Evolutionary conservation across 2,113 vertebrate genomes (phyloP), one percentile per base, ranked within the genome.

Genomic region (Sylvilagus bachmani): DNA sequence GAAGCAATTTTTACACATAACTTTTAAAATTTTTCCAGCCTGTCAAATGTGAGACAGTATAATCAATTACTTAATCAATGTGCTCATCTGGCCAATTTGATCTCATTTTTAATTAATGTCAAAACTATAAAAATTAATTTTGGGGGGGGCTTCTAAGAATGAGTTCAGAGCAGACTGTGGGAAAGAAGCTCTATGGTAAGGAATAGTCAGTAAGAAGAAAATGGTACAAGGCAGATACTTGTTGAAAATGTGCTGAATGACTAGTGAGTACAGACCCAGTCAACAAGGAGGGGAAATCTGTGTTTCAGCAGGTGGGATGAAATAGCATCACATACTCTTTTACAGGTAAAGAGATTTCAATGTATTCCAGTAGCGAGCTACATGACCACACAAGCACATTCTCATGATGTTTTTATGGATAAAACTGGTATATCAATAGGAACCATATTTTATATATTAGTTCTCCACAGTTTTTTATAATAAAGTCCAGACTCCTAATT

Each of bases 71-170:
- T 73, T 16, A 83, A 73, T 71, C n/a, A 71, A n/a, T 75, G 31
- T 53, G 61, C 58, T 88, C 38, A 58, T 14, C 55, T 58, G 17
- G 55, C 19, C 55, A 58, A 44, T 87, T 25, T 69, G 33, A 10
- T 91, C 24, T 87, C 49, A 87, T 31, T 67, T 82, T 38, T 91
- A 87, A 36, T 67, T 58, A 74, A 67, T 87, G 36, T 31, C 49
- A 73, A 87, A 87, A 67, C 13, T 67, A 75, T 19, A 74, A 24
- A 53, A 82, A 61, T 14, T 31, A 25, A 61, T 91, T 95, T 81
- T 75, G n/a, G n/a, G n/a, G n/a, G 36, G 14, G 86, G 13, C 67
- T n/a, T 81, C 75, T 69, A 81, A 38, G 27, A 38, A 53, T 71
- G 64, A 62, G 10, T 78, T 78, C 53, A 79, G 44, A 33, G 81